Base-by-base conservation (phyloP, 2,797 vertebrate genomes). In the Uromys caudimaculatus region DNA sequence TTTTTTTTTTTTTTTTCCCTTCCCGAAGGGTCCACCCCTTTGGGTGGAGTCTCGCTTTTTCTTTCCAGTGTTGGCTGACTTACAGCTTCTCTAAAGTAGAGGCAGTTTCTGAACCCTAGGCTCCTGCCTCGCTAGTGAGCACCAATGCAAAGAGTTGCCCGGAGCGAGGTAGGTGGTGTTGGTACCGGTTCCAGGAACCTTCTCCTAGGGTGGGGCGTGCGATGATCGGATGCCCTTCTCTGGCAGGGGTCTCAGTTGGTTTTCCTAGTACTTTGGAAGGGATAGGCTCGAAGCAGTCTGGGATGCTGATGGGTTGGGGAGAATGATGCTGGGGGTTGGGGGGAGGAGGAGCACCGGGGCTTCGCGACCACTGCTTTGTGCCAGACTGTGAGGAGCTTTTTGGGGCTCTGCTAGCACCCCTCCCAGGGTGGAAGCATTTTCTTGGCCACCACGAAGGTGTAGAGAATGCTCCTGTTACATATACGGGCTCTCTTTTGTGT, bases 41-140 rank as follows among this genome's bases (percentile, higher is more conserved):
- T 97, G 98, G 98, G 98, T 98, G 98, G 98, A 98, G 98, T 97
- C 98, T 98, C 92, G 83, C 97, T 89, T 93, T 91, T 78, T 94
- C 98, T 96, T 97, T 95, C 97, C 98, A 73, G 97, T 47, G 93
- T 91, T 93, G 97, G 97, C 97, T 82, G 94, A 90, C 93, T 98
- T 93, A 78, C 95, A 92, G 97, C 98, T 95, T 96, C 91, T 92
- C 84, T 83, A 95, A 98, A 98, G 89, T 96, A 94, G 98, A 94
- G 97, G 97, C 98, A 41, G 78, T 89, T 13, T 93, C 97, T 10
- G 97, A 67, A 47, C 83, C 89, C 56, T 73, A 14, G 96, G 90
- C 52, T 54, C 93, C 84, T 79, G n/a, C 75, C 64, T 47, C 29
- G 41, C 32, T 16, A 38, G 58, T 0, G 1, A 50, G 95, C 69